Evolutionary conservation across 2,888 invertebrate species (phyloP).

Genomic region (Halictus quadricinctus): DNA sequence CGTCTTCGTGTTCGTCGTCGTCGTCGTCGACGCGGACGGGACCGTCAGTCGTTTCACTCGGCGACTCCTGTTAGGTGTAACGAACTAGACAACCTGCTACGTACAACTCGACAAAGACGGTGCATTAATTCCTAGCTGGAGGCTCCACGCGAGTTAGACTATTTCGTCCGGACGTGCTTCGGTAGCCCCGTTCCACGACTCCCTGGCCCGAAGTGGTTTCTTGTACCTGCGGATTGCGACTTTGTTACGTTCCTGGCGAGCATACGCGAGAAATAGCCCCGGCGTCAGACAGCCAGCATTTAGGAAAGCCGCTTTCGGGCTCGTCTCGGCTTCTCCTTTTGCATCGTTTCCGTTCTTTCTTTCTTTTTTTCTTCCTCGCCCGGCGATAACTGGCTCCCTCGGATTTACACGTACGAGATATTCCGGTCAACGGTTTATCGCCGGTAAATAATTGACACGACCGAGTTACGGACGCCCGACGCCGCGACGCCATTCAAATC

Average conservation of each 20-base stretch:
- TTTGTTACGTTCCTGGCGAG: slow-evolving; percentile 1
- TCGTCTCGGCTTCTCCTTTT: not conserved
- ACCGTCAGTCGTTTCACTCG: slow-evolving; percentile 8
- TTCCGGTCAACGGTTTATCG: slow-evolving; percentile 6
- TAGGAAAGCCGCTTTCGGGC: not conserved
- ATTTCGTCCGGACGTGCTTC: slow-evolving; percentile 17
- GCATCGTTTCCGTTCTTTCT: not conserved
- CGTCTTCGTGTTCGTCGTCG: slow-evolving; percentile 25
- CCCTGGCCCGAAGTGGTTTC: slow-evolving; percentile 3
- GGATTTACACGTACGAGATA: not conserved
- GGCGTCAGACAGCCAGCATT: not conserved
- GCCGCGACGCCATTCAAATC: slow-evolving; percentile 14
- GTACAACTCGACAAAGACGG: slow-evolving; percentile 25
- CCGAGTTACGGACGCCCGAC: not conserved
- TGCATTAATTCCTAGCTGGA: slow-evolving; percentile 21
- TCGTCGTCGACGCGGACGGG: slow-evolving; percentile 10
- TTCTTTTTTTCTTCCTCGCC: not conserved
- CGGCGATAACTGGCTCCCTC: slow-evolving; percentile 11
- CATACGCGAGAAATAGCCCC: not conserved
- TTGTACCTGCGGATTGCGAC: slow-evolving; percentile 14
- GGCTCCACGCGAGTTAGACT: slow-evolving; percentile 10
- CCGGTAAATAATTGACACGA: slow-evolving; percentile 3
- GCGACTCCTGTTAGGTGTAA: slow-evolving; percentile 35
- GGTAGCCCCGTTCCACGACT: slow-evolving; percentile 30
- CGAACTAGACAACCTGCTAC: slow-evolving; percentile 46